phyloP scores from a whole-genome alignment of 1,140 invertebrate species.

The Subanguina moxae region DNA sequence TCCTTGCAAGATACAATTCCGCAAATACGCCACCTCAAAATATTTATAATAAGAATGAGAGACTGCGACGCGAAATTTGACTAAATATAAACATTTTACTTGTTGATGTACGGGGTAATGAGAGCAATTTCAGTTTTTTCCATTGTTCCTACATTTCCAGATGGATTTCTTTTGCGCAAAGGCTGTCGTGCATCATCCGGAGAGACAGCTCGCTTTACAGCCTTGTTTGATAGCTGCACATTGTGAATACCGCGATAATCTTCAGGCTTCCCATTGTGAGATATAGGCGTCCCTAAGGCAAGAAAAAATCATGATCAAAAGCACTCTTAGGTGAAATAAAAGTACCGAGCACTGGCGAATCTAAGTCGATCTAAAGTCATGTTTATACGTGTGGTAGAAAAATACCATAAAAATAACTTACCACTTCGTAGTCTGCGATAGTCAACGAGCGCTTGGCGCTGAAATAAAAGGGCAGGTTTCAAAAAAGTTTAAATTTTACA shows the following conservation, averaged over 20 bases:
- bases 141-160: not conserved
- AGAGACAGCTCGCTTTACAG: constrained; percentile 2
- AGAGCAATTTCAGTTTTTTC: constrained; percentile 30
- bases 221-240: not conserved
- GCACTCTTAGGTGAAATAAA: no score
- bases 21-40: constrained; percentile 82
- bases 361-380: constrained; percentile 3
- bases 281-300: constrained; percentile 28
- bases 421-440: constrained; percentile 36
- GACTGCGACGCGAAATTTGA: constrained; percentile 6
- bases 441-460: constrained; percentile 28
- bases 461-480: no score
- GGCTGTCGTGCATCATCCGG: constrained; percentile 18
- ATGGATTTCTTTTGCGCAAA: constrained; percentile 11
- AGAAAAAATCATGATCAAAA: no score
- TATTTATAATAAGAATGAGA: not conserved
- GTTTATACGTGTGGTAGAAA: not conserved
- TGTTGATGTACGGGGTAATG: constrained; percentile 50
- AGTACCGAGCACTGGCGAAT: constrained; percentile 30
- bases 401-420: not conserved
- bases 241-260: constrained; percentile 33
- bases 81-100: no score
- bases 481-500: not conserved
- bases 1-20: constrained; percentile 81
- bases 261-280: constrained; percentile 28